Evolutionary conservation across 2,113 vertebrate genomes (phyloP), one percentile per base, ranked within the genome.

Genomic region (Chloroceryle aenea): DNA sequence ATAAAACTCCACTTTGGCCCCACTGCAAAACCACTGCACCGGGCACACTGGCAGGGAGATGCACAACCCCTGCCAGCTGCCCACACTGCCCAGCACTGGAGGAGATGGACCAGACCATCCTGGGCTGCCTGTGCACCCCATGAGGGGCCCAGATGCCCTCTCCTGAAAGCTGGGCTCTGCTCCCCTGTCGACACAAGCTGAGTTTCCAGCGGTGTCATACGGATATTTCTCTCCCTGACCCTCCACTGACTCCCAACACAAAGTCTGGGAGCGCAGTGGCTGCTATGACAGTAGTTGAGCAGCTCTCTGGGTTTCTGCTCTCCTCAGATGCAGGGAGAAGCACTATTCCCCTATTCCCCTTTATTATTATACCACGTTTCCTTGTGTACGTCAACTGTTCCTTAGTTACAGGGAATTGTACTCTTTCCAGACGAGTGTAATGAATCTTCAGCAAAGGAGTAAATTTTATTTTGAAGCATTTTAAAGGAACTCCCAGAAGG

Each of bases 301-400:
- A 29, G 64, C 55, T 63, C 64, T 62, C 80, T 14, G 6, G 9
- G 22, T 74, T 91, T 61, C 78, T 91, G 69, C 71, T 66, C 88
- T 58, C 71, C 79, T 69, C 36, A 8, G 78, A 18, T 8, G 5
- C 32, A 29, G 55, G 32, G 72, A 94, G 55, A 87, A 93, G 79
- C 50, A 62, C 26, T 67, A 81, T 52, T 87, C 94, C 58, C 72
- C 26, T 67, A 81, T 52, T 87, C 94, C 58, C 72, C 72, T 92
- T 93, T 95, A 95, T 96, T 95, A 96, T 95, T 96, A 92, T 89
- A 95, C 91, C 96, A 97, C 0, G 23, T 96, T 93, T 96, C 80
- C 80, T 92, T 97, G 96, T 95, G 86, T 97, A 95, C 34, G 47
- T 89, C 95, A 93, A 97, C 95, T 67, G 95, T 95, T 95, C 87